Evolutionary conservation across 1,140 invertebrate genomes (phyloP), one percentile per base, ranked within the genome.

Genomic region (Philotrypesis tridentata): DNA sequence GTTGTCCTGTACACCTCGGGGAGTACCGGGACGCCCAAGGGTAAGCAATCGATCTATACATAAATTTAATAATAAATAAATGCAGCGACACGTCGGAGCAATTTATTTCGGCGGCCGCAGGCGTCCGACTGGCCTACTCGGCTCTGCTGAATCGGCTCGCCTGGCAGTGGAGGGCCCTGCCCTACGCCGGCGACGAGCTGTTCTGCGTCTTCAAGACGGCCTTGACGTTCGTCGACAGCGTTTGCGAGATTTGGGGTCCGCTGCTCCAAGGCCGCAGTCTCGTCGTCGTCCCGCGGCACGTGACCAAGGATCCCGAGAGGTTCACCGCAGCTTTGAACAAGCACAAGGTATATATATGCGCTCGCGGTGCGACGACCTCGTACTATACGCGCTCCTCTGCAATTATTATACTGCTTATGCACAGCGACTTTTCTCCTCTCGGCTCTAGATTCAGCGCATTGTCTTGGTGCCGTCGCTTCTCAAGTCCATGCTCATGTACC

Each of bases 1-100:
- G 95, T 97, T 21, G 95, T 98, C 60, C 92, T 98, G 6, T 98
- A 98, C 87, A 99, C 97, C 68, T 98, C 97, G 68, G 97, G 98
- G 55, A 98, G 97, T 88, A 98, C 97, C 12, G 98, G 97, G 65
- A 92, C 96, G 61, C 97, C 97, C 4, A 98, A 98, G 94, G 97
- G 97, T 94, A 94, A n/a, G n/a, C n/a, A n/a, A n/a, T n/a, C 92
- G 6, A 93, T 94, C n/a, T 78, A n/a, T 2, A 68, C 33, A 70
- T 60, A 80, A 77, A 31, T 65, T 67, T 29, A 29, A 31, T 82
- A 63, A 21, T 76, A 63, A 48, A 48, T 67, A 70, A 65, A 79
- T 37, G 33, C 33, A 37, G 9, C 33, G 33, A 37, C n/a, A n/a
- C n/a, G n/a, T n/a, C n/a, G n/a, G n/a, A 29, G 6, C n/a, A 14